phyloP scores from a whole-genome alignment of 1,140 invertebrate genomes.

The Meloidogyne hapla region DNA sequence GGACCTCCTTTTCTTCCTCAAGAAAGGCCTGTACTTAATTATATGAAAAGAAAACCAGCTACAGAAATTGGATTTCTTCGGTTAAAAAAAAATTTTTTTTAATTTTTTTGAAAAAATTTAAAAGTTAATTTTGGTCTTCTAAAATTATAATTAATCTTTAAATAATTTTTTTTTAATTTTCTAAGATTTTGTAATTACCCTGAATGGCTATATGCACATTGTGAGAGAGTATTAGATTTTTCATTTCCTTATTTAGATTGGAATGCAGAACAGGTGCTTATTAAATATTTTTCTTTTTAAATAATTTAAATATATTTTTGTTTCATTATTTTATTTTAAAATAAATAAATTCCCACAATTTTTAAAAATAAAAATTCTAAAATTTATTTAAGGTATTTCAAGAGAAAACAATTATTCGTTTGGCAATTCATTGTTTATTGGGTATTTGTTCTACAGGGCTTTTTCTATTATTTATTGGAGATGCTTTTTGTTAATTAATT shows the following conservation, averaged over 20 bases:
- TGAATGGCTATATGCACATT: constrained; percentile 30
- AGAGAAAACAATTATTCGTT: constrained; percentile 32
- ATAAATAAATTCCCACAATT: too few relatives aligned
- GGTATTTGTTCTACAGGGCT: constrained; percentile 3
- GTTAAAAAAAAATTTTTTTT: not conserved
- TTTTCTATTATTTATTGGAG: constrained; percentile 23
- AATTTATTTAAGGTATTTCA: constrained; percentile 22
- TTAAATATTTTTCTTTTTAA: not conserved
- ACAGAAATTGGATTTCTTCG: not conserved
- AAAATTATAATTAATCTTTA: too few relatives aligned
- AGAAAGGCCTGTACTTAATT: not conserved
- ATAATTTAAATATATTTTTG: not conserved
- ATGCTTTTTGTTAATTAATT: constrained; percentile 22
- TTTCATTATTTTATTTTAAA: too few relatives aligned
- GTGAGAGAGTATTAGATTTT: constrained; percentile 40
- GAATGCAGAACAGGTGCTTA: constrained; percentile 34
- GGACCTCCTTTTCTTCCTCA: not conserved
- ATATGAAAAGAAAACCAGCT: not conserved
- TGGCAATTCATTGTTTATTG: constrained; percentile 28
- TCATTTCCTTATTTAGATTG: constrained; percentile 43
- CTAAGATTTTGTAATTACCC: constrained; percentile 35
- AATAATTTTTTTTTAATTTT: not conserved
- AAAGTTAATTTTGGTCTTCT: constrained; percentile 1
- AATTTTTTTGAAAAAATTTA: too few relatives aligned
- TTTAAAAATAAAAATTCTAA: too few relatives aligned